These are phyloP conservation scores for Larimichthys crocea DNA, from an alignment of 2,113 vertebrate genomes.

Conservation along the genomic window DNA sequence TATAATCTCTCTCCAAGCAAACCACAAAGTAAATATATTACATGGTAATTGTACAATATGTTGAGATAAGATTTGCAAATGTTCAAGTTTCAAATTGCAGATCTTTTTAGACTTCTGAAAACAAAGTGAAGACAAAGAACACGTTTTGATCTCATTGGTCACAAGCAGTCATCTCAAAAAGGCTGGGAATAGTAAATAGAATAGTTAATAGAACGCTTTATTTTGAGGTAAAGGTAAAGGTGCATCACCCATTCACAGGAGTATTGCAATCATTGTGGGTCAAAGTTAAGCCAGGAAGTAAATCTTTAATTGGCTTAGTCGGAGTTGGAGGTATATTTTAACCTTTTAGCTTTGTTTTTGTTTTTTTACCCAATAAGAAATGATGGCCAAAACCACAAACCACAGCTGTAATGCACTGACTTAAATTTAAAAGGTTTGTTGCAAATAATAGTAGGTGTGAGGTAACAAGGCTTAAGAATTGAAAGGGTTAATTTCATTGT, in stretches of 20 bases:
- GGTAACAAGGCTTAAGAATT: conserved; percentile 33
- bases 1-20: neutral
- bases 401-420: neutral
- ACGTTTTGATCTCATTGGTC: neutral
- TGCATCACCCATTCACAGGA: neutral
- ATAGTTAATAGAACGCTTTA: neutral
- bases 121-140: neutral
- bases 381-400: neutral
- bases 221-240: too few species aligned
- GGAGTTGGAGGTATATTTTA: neutral
- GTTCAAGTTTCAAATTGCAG: neutral
- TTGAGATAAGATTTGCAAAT: neutral
- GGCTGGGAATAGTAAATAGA: neutral
- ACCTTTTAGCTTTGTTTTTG: neutral
- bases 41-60: too few species aligned
- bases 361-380: neutral
- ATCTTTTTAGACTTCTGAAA: neutral
- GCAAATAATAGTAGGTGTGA: conserved; percentile 11
- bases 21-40: neutral
- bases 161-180: too few species aligned
- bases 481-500: conserved; percentile 55
- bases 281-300: neutral
- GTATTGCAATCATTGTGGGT: too few species aligned
- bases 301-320: neutral
- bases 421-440: conserved; percentile 9